Evolutionary conservation across 2,888 invertebrate species (phyloP).

Genomic region (Plemyria rubiginata): DNA sequence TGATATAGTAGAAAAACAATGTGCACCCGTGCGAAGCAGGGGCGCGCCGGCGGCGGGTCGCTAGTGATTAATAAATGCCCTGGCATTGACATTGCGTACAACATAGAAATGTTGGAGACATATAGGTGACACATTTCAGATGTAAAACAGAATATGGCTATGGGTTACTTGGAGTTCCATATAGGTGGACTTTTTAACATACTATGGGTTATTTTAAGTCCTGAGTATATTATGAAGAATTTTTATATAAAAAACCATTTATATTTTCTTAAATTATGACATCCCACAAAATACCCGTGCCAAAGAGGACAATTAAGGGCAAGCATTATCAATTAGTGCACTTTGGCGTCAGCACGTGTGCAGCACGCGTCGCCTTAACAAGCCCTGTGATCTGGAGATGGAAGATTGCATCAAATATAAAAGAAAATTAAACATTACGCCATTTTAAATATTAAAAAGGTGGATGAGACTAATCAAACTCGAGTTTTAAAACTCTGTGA

Average conservation of each 20-base stretch:
- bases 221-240: background rate
- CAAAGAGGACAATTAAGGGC: slow-evolving; percentile 54
- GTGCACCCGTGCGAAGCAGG: too few relatives aligned
- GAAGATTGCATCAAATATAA: slow-evolving; percentile 39
- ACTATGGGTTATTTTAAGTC: background rate
- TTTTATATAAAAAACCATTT: slow-evolving; percentile 33
- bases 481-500: slow-evolving; percentile 10
- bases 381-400: slow-evolving; percentile 59
- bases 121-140: too few relatives aligned
- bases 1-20: too few relatives aligned
- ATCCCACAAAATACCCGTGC: slow-evolving; percentile 42
- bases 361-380: slow-evolving; percentile 68
- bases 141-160: too few relatives aligned
- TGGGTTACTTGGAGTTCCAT: too few relatives aligned
- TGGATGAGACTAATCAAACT: slow-evolving; percentile 27
- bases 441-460: slow-evolving; percentile 41
- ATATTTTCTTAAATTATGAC: slow-evolving; percentile 54
- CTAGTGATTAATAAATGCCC: too few relatives aligned
- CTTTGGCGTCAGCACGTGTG: slow-evolving; percentile 61
- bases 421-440: slow-evolving; percentile 30
- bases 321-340: slow-evolving; percentile 76
- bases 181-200: too few relatives aligned
- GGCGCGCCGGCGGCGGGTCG: too few relatives aligned
- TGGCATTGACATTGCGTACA: too few relatives aligned
- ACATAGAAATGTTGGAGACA: too few relatives aligned